These are phyloP conservation scores for Scophthalmus maximus DNA, from an alignment of 2,113 vertebrate genomes.

Conservation along the genomic window DNA sequence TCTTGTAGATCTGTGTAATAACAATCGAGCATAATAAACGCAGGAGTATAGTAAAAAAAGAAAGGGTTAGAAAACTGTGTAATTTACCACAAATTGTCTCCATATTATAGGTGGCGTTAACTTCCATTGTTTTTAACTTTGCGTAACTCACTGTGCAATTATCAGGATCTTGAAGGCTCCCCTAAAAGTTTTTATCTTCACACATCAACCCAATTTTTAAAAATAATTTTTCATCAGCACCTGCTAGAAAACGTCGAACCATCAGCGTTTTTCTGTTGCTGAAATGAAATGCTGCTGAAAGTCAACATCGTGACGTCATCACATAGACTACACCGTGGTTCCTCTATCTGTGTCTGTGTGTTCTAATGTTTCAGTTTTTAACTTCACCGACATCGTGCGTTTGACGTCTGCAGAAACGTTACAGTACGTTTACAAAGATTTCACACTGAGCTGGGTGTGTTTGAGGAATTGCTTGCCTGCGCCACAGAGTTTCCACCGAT, in stretches of 20 bases:
- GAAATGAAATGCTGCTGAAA: neutral
- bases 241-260: neutral
- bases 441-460: neutral
- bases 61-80: too few species aligned
- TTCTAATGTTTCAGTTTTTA: neutral
- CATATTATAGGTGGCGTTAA: neutral
- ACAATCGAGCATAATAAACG: too few species aligned
- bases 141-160: neutral
- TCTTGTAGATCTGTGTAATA: too few species aligned
- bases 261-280: neutral
- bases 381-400: neutral
- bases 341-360: neutral
- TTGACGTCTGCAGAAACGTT: neutral
- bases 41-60: too few species aligned
- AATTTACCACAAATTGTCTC: too few species aligned
- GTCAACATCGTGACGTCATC: neutral
- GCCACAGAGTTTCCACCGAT: neutral
- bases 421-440: neutral
- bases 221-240: neutral
- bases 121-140: neutral
- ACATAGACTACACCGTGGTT: neutral
- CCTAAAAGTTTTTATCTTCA: neutral
- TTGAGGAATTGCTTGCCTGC: neutral
- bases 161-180: neutral
- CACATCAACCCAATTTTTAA: neutral